Conservation (phyloP, 2,113 vertebrate genomes). For the Cebus imitator region DNA sequence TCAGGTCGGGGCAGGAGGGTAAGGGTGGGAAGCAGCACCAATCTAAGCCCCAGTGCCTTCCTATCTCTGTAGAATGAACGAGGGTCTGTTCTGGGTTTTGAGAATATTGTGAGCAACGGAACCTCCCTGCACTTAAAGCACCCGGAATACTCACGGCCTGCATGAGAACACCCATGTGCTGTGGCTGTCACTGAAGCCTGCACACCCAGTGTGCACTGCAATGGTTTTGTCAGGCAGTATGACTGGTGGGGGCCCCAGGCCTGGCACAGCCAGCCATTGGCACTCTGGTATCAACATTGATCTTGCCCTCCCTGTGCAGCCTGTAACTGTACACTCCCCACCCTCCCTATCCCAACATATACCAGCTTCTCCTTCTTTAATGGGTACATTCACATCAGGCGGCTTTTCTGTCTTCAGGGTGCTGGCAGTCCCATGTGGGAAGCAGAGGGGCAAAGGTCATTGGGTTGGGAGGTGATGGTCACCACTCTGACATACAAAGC, state of each 20-base stretch:
- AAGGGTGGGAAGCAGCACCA: not conserved
- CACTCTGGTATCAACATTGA: not conserved
- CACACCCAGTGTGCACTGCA: conserved; percentile 83
- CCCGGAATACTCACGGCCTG: conserved; percentile 86
- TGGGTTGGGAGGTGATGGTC: not conserved
- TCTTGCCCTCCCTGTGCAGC: not conserved
- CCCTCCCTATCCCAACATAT: not conserved
- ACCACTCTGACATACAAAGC: not conserved
- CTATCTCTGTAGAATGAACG: conserved; percentile 86
- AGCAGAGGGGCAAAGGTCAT: not conserved
- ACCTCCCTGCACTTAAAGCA: conserved; percentile 89
- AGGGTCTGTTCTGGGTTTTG: conserved; percentile 84
- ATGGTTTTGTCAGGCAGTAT: not conserved
- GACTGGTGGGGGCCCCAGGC: not conserved
- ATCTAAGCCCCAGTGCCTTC: not conserved
- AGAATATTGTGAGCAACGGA: conserved; percentile 84
- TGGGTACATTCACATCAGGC: not conserved
- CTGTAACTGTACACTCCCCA: not conserved
- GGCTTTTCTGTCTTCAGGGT: not conserved
- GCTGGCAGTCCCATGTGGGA: not conserved
- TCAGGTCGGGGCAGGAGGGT: not conserved
- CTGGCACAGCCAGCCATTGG: not conserved
- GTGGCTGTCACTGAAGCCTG: conserved; percentile 85
- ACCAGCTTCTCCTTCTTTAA: not conserved
- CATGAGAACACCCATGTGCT: conserved; percentile 76